A percentile compares a stretch with the other conserved stretches of the same genome.
Evolutionary conservation across 2,888 invertebrate genomes (phyloP).

Genomic region (Philhelius pedissequus): DNA sequence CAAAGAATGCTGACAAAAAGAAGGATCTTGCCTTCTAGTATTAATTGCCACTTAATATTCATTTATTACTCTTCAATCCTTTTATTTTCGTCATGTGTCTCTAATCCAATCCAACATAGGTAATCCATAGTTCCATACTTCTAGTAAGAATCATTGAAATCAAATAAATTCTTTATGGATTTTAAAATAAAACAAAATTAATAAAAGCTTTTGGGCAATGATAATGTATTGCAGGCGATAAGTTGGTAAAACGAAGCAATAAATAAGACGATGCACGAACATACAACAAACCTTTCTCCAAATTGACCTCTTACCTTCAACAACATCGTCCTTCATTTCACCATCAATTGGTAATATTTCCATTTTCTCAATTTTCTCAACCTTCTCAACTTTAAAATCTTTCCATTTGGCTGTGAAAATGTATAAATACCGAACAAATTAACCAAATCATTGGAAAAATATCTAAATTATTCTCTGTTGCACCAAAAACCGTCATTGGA

Average conservation of each 20-base stretch:
- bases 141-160: background rate
- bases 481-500: slow-evolving; percentile 1
- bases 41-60: no score
- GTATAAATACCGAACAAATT: slow-evolving; percentile 24
- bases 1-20: no score
- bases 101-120: background rate
- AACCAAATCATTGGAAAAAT: slow-evolving; percentile 1
- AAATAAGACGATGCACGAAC: slow-evolving; percentile 12
- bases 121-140: background rate
- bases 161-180: background rate
- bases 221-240: background rate
- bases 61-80: no score
- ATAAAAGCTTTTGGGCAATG: background rate
- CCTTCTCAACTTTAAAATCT: slow-evolving; percentile 52
- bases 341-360: background rate
- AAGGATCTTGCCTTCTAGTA: no score
- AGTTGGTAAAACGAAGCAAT: slow-evolving; percentile 5
- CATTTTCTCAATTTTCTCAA: slow-evolving; percentile 13
- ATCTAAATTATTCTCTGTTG: slow-evolving; percentile 19
- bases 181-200: background rate
- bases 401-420: slow-evolving; percentile 62
- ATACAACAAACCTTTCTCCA: background rate
- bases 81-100: no score
- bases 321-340: slow-evolving; percentile 17
- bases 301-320: slow-evolving; percentile 45